phyloP scores from a whole-genome alignment of 2,888 invertebrate species.

The Apamea crenata region DNA sequence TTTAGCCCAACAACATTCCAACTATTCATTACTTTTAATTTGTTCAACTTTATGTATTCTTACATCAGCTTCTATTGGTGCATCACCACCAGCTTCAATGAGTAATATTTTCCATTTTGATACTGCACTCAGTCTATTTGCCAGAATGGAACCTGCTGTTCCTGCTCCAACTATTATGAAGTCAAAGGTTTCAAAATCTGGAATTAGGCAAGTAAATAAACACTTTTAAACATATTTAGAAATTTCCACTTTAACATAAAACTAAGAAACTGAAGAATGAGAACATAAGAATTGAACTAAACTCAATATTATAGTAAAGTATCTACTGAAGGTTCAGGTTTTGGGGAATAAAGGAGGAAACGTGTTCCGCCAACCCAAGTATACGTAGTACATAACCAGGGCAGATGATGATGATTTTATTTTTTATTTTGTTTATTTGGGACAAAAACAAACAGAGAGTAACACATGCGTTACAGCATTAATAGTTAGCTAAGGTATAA shows the following conservation, averaged over 20 bases:
- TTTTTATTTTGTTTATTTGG: no score
- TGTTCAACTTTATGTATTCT: not conserved
- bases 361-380: not conserved
- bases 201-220: not conserved
- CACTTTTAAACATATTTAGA: not conserved
- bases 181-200: slow-evolving; percentile 70
- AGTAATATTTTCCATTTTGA: slow-evolving; percentile 80
- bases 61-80: slow-evolving; percentile 50
- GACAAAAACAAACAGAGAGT: no score
- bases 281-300: not conserved
- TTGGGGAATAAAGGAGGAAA: not conserved
- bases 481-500: no score
- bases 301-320: not conserved
- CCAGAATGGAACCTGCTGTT: slow-evolving; percentile 72
- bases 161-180: slow-evolving; percentile 76
- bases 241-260: not conserved
- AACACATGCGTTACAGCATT: no score
- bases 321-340: not conserved
- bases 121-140: slow-evolving; percentile 73
- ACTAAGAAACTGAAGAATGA: not conserved
- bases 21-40: no score
- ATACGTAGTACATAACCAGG: not conserved
- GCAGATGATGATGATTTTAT: no score
- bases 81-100: slow-evolving; percentile 87
- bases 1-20: not conserved